Percentiles rank a stretch among this genome's conserved stretches.
Evolutionary conservation across 2,797 vertebrate genomes (phyloP).

Genomic region (Pristis pectinata): DNA sequence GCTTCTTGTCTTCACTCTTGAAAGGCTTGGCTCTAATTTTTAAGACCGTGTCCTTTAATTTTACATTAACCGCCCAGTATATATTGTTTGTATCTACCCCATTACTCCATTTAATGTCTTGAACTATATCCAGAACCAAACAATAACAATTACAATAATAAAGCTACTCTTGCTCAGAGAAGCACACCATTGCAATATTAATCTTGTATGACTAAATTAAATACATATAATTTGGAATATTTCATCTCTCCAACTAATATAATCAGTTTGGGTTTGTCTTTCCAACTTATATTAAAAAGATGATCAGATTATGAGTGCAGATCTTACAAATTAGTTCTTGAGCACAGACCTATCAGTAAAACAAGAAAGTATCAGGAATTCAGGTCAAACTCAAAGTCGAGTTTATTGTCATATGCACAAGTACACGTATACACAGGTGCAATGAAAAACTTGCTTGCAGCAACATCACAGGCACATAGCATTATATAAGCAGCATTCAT

Average conservation of each 20-base stretch:
- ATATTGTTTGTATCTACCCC: no score
- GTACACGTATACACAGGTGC: no score
- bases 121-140: not conserved
- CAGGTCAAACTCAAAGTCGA: not conserved
- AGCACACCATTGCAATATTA: not conserved
- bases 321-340: not conserved
- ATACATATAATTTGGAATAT: not conserved
- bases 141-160: not conserved
- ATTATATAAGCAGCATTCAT: no score
- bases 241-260: not conserved
- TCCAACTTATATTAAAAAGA: not conserved
- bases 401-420: no score
- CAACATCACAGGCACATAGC: no score
- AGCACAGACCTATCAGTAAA: not conserved
- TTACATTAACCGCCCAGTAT: no score
- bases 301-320: not conserved
- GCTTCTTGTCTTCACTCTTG: no score
- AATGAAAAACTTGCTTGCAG: no score
- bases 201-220: not conserved
- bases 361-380: not conserved
- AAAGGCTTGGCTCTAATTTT: no score
- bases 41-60: no score
- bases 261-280: not conserved
- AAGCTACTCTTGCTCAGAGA: not conserved
- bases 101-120: no score